Conservation (phyloP, 2,888 invertebrate species). For the Aleiodes testaceus region DNA sequence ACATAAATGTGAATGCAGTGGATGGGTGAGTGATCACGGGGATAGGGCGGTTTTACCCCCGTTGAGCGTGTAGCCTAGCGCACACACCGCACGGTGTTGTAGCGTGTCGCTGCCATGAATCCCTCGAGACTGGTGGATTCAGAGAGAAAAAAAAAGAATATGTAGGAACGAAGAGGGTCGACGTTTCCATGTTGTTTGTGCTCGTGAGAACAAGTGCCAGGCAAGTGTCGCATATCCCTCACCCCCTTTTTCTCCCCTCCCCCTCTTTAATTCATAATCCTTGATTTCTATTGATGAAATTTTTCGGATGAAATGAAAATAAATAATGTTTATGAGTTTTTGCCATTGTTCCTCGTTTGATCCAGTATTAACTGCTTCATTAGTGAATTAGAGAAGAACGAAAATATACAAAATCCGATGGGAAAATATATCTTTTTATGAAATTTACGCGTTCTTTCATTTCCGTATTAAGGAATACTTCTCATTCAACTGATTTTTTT, state of each 20-base stretch:
- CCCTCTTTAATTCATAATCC: not conserved
- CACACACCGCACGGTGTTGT: constrained; percentile 46
- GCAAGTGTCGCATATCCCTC: constrained; percentile 64
- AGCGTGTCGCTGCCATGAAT: constrained; percentile 50
- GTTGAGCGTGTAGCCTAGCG: constrained; percentile 37
- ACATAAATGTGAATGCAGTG: constrained; percentile 12
- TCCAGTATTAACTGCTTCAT: no score
- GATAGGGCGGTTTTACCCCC: constrained; percentile 40
- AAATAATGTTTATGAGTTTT: no score
- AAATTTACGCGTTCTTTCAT: no score
- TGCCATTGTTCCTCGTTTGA: no score
- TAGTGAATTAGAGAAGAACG: no score
- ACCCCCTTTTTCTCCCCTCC: constrained; percentile 14
- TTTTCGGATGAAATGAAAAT: not conserved
- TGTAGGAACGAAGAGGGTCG: constrained; percentile 53
- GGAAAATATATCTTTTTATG: no score
- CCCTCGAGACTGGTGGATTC: constrained; percentile 55
- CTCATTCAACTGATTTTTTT: no score
- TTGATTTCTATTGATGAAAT: constrained; percentile 10
- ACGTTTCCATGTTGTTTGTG: constrained; percentile 42
- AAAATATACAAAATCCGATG: no score
- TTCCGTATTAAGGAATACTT: no score
- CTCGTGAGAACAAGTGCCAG: constrained; percentile 69
- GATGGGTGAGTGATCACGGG: constrained; percentile 27
- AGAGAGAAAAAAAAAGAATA: constrained; percentile 37